Evolutionary conservation across 2,113 vertebrate species (phyloP), one percentile per base, ranked within the genome.

Genomic region (Leptobrachium ailaonicum): DNA sequence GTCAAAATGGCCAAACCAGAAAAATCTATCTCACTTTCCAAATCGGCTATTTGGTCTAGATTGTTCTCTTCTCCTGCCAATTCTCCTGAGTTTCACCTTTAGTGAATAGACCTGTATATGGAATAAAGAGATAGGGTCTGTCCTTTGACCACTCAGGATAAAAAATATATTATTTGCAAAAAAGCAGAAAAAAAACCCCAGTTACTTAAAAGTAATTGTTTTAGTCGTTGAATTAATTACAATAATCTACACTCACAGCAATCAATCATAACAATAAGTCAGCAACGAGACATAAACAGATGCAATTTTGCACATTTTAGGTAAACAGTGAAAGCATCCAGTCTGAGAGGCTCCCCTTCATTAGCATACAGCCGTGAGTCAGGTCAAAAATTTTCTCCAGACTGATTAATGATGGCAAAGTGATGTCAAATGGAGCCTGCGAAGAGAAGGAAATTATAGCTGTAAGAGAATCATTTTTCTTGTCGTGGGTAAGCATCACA

Each of bases 381-480:
- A 89, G 92, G 88, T 95, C 91, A 87, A 96, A 96, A 84, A 95
- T 92, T 82, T 84, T 89, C 89, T 94, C 91, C 71, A 96, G 90
- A 77, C 79, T 88, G 79, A 80, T 53, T 85, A 96, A 83, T 76
- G 85, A 87, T 69, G 90, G 85, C 79, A 89, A 84, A 41, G 89
- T 91, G 76, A 90, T 2, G 10, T 92, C 90, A 87, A 94, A 94
- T 60, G 95, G 93, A 41, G 95, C 79, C 95, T 96, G 88, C 6
- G 69, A 80, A 85, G 84, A 82, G 13, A 44, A 69, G 64, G 72
- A 81, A 81, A 81, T 81, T 74, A 81, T 74, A 81, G 79, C 79
- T 60, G 79, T 81, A 64, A 81, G 79, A 73, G 78, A 75, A 69
- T 75, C 79, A 81, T 81, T 81, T 81, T 81, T 81, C 79, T 81